Conservation (phyloP, 2,113 vertebrate genomes). For the Megaceryle maxima region DNA sequence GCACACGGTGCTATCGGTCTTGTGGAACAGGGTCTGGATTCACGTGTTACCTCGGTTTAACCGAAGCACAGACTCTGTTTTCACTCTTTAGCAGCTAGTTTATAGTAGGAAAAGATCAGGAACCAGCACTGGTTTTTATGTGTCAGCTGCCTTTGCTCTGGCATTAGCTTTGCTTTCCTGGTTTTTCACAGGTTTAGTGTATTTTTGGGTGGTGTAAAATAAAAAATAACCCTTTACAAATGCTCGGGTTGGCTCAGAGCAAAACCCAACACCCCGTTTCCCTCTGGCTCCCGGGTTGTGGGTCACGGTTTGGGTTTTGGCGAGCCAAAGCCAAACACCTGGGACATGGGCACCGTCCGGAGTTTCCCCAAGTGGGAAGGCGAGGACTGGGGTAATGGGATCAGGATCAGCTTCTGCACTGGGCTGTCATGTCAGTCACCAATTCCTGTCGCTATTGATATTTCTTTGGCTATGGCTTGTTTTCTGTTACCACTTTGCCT, state of each 20-base stretch:
- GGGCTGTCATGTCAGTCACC: not conserved
- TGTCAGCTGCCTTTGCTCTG: constrained; percentile 8
- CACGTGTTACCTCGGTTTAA: not conserved
- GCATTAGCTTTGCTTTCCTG: not conserved
- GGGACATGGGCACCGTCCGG: fast-evolving
- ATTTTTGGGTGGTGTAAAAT: not conserved
- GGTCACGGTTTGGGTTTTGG: not conserved
- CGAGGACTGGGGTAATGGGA: not conserved
- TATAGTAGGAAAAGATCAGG: constrained; percentile 18
- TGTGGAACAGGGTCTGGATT: not conserved
- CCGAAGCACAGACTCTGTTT: not conserved
- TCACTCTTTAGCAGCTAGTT: constrained; percentile 18
- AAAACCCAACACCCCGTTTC: not conserved
- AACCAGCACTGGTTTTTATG: not conserved
- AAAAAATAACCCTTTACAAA: not conserved
- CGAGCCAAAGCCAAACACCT: not conserved
- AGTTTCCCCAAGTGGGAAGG: not conserved
- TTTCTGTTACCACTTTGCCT: not conserved
- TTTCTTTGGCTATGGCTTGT: not conserved
- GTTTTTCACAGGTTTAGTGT: not conserved
- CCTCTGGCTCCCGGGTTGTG: not conserved
- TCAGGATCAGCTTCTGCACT: not conserved
- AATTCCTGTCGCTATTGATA: not conserved
- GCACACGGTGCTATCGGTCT: not conserved
- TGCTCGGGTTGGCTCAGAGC: not conserved